Conservation (phyloP, 2,888 invertebrate species). For the Mesorhabditis spiculigera region DNA sequence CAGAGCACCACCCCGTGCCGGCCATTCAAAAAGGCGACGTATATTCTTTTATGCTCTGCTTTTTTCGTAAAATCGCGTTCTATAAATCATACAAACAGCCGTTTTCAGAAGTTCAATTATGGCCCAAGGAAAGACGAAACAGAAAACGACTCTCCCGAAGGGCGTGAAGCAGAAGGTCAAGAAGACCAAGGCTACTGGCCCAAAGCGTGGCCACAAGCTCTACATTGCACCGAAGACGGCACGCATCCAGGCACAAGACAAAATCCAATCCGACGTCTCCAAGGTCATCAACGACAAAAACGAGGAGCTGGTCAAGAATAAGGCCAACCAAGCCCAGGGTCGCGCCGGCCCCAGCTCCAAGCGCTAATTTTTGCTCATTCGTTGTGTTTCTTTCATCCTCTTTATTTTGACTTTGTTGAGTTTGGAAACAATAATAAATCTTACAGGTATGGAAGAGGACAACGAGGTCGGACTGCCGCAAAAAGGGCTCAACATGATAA, state of each 20-base stretch:
- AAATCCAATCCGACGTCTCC: conserved; percentile 42
- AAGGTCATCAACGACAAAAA: conserved; percentile 53
- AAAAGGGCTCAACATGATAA: conserved; percentile 98
- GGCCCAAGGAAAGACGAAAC: conserved; percentile 37
- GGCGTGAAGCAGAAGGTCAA: conserved; percentile 44
- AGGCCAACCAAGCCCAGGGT: conserved; percentile 46
- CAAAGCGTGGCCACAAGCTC: conserved; percentile 35
- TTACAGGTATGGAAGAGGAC: conserved; percentile 65
- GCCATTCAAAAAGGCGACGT: no score
- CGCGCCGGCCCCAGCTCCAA: conserved; percentile 3
- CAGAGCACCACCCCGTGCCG: no score
- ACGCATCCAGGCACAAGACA: conserved; percentile 34
- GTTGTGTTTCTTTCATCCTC: no score
- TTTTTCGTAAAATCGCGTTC: no score
- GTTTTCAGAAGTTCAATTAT: conserved; percentile 16
- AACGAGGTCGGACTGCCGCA: conserved; percentile 92
- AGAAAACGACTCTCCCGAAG: conserved; percentile 39
- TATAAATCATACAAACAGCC: no score
- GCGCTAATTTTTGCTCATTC: no score
- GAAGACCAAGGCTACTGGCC: conserved; percentile 27
- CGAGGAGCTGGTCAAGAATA: conserved; percentile 48
- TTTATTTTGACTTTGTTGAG: no score
- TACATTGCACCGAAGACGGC: conserved; percentile 46
- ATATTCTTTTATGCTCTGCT: no score
- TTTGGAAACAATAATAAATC: background rate